Evolutionary conservation across 2,113 vertebrate genomes (phyloP).

Genomic region (Anolis carolinensis): DNA sequence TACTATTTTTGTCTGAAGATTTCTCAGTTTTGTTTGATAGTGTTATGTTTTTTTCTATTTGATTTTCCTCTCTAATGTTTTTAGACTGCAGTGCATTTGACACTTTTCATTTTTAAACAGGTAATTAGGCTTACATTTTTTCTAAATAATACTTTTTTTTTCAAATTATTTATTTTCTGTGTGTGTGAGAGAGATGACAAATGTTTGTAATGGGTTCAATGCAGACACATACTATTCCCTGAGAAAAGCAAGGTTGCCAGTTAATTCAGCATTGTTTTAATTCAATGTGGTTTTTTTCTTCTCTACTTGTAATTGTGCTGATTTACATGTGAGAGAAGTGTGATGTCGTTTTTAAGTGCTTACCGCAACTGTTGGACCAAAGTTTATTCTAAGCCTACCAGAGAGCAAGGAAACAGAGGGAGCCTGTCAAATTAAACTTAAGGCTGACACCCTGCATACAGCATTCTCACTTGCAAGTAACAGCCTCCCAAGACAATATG

Average conservation of each 20-base stretch:
- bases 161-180: too few relatives aligned
- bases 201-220: too few relatives aligned
- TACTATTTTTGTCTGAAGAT: constrained; percentile 26
- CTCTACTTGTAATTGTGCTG: too few relatives aligned
- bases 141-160: neutral
- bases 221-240: too few relatives aligned
- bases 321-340: too few relatives aligned
- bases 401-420: constrained; percentile 35
- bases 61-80: constrained; percentile 36
- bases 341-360: too few relatives aligned
- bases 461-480: neutral
- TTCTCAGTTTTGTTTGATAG: constrained; percentile 42
- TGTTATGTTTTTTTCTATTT: too few relatives aligned
- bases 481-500: too few relatives aligned
- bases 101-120: constrained; percentile 43
- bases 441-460: constrained; percentile 30
- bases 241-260: too few relatives aligned
- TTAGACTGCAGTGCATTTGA: constrained; percentile 41
- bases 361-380: neutral
- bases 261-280: too few relatives aligned
- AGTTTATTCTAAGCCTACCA: constrained; percentile 34
- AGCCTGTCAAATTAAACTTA: constrained; percentile 4
- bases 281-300: too few relatives aligned
- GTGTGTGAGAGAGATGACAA: too few relatives aligned
- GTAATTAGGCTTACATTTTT: constrained; percentile 45